phyloP scores from a whole-genome alignment of 2,797 vertebrate species.

The Paedocypris micromegethes region DNA sequence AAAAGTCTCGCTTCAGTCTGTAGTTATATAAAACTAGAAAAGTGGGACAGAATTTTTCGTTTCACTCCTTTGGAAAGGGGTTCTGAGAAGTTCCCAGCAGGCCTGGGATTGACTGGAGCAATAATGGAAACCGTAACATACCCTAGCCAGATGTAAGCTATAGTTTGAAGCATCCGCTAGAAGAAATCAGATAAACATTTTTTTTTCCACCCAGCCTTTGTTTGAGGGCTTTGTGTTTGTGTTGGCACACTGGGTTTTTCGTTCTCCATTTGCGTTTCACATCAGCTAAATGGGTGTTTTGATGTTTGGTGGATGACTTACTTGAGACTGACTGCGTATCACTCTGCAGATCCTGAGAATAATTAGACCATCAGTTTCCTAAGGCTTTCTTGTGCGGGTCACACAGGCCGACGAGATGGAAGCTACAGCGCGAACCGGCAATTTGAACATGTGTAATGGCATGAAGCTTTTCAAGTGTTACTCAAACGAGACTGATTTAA shows the following conservation, averaged over 20 bases:
- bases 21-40: conserved; percentile 19
- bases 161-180: conserved; percentile 16
- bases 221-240: conserved; percentile 16
- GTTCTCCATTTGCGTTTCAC: conserved; percentile 18
- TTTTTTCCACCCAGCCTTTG: conserved; percentile 4
- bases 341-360: conserved; percentile 10
- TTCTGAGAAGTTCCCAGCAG: conserved; percentile 26
- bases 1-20: neutral
- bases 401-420: conserved; percentile 11
- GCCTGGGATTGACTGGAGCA: conserved; percentile 18
- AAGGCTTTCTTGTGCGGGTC: conserved; percentile 18
- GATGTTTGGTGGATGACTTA: neutral
- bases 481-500: conserved; percentile 4
- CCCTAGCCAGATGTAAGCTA: conserved; percentile 24
- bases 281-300: conserved; percentile 14
- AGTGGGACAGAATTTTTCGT: conserved; percentile 12
- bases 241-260: conserved; percentile 8
- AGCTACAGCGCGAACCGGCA: conserved; percentile 8
- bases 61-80: conserved; percentile 6
- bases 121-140: conserved; percentile 27
- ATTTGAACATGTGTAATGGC: conserved; percentile 8
- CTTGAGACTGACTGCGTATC: neutral
- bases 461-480: conserved; percentile 9
- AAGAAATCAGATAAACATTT: conserved; percentile 9
- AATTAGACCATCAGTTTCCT: conserved; percentile 18